A percentile compares a stretch with the other conserved stretches of the same genome.
These are phyloP conservation scores for Melinaea menophilus DNA, from an alignment of 2,888 invertebrate genomes.

Conservation along the genomic window DNA sequence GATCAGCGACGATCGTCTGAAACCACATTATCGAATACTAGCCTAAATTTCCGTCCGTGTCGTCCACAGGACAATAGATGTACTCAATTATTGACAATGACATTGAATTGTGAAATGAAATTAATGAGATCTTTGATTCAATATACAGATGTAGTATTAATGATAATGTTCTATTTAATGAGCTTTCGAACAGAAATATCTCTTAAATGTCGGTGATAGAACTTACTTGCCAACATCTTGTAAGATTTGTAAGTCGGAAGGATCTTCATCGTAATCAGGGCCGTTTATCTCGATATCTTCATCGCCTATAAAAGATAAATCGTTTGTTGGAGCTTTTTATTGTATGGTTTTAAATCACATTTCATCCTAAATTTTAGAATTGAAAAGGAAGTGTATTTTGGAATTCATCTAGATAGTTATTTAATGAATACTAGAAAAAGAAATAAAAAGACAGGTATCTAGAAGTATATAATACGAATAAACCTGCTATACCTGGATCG, in stretches of 20 bases:
- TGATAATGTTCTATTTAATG: too few species aligned
- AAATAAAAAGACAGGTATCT: too few species aligned
- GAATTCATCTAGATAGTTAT: too few species aligned
- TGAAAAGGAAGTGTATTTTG: too few species aligned
- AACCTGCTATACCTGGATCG: conserved; percentile 53
- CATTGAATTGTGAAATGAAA: neutral
- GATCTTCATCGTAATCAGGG: conserved; percentile 82
- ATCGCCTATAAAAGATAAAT: conserved; percentile 60
- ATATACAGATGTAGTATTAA: too few species aligned
- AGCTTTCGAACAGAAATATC: neutral
- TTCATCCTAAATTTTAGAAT: too few species aligned
- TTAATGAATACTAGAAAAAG: too few species aligned
- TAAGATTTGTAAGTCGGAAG: conserved; percentile 80
- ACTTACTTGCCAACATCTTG: conserved; percentile 85
- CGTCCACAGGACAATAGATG: conserved; percentile 16
- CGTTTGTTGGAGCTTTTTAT: neutral
- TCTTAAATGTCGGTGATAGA: neutral
- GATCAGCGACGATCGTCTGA: conserved; percentile 90
- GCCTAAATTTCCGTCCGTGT: conserved; percentile 62
- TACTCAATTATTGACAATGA: too few species aligned
- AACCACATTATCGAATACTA: conserved; percentile 77
- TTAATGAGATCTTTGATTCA: neutral
- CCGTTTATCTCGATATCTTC: conserved; percentile 64
- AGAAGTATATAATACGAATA: too few species aligned
- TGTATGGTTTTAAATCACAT: too few species aligned